Base-by-base conservation (phyloP, 1,140 invertebrate species). In the Coenobita brevimanus region DNA sequence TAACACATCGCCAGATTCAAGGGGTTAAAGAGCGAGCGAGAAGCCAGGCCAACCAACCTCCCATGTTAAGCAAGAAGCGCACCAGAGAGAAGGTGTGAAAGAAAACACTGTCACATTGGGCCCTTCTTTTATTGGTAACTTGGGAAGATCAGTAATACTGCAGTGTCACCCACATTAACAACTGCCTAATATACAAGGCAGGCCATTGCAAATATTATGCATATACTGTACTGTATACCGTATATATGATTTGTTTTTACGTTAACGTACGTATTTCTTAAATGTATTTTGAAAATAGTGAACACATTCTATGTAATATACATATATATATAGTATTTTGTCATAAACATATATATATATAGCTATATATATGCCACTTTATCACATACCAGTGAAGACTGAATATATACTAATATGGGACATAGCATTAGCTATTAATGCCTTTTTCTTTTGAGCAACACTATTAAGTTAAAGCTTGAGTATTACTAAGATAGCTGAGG, bases 101-200 rank as follows among this genome's bases (percentile, higher is more conserved):
- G 84, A 87, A 87, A 87, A 87, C 84, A 87, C 84, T 67, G 64
- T 79, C 46, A 50, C 76, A 38, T 69, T 87, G 67, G 75, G 84
- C 84, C 84, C 84, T 87, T 87, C 84, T 69, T 87, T 87, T 87
- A 87, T 87, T 87, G 84, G 84, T 87, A 87, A 87, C 76, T 78
- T 43, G 60, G n/a, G 27, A 38, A 87, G 30, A 79, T 33, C 43
- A 73, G 50, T 50, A 69, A 78, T 64, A 57, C 15, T 62, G 24
- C 10, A 62, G 21, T 41, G 62, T 17, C 36, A 67, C 54, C 17
- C 4, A 50, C 46, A 33, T 54, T 6, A 57, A 43, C 33, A 75
- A 43, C 38, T 54, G 81, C 43, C 67, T 30, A 33, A 17, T 33
- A 38, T 33, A 83, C 24, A 33, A 83, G 81, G 46, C 67, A 83